These are phyloP conservation scores for Agonopterix heracliana DNA, from an alignment of 2,888 invertebrate species.

Conservation along the genomic window DNA sequence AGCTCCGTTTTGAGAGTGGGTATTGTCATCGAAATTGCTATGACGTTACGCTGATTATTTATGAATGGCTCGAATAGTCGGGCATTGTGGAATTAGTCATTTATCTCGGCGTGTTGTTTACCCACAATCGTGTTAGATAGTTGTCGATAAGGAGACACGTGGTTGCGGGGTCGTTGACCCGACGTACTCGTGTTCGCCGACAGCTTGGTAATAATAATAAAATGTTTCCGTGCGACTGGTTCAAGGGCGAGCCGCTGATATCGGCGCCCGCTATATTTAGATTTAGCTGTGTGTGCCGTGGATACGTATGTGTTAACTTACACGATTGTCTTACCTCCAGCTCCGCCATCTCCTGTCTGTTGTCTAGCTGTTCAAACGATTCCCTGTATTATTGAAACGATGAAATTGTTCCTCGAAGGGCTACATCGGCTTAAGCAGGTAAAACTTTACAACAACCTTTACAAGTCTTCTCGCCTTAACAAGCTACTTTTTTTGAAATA, in stretches of 20 bases:
- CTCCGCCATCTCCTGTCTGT: slow-evolving; percentile 17
- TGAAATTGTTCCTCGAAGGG: too few relatives aligned
- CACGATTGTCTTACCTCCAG: slow-evolving; percentile 36
- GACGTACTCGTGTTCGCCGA: slow-evolving; percentile 74
- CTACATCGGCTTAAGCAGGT: too few relatives aligned
- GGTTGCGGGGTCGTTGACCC: slow-evolving; percentile 73
- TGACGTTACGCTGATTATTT: slow-evolving; percentile 64
- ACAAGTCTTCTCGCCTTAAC: too few relatives aligned
- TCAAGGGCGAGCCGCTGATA: slow-evolving; percentile 77
- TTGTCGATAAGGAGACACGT: slow-evolving; percentile 77
- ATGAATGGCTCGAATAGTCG: slow-evolving; percentile 65
- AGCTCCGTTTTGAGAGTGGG: slow-evolving; percentile 24
- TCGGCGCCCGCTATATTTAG: slow-evolving; percentile 76
- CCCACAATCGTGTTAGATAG: slow-evolving; percentile 76
- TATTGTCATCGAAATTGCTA: slow-evolving; percentile 47
- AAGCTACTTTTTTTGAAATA: too few relatives aligned
- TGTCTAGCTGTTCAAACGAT: slow-evolving; percentile 6
- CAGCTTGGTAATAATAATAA: slow-evolving; percentile 76
- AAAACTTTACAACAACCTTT: too few relatives aligned
- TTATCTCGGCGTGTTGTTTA: slow-evolving; percentile 73
- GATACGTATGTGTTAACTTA: slow-evolving; percentile 42
- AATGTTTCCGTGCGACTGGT: slow-evolving; percentile 77
- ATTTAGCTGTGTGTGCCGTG: slow-evolving; percentile 69
- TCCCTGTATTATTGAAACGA: too few relatives aligned
- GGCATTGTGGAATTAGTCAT: slow-evolving; percentile 72